Evolutionary conservation across 2,888 invertebrate genomes (phyloP), one percentile per base, ranked within the genome.

Genomic region (Lydus trimaculatus): DNA sequence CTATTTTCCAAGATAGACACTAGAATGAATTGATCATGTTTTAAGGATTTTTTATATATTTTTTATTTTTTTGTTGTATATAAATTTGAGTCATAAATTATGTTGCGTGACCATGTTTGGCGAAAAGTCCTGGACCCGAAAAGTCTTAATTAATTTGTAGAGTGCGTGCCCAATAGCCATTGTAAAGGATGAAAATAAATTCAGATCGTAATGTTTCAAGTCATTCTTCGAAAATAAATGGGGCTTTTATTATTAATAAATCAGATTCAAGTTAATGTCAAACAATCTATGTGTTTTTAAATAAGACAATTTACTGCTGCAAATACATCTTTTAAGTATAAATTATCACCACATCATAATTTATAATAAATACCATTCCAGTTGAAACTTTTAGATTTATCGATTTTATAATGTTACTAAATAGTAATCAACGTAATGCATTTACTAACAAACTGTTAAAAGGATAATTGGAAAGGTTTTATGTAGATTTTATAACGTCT

Each of bases 391-490:
- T 31, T 56, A 63, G 31, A 31, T 33, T 64, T 66, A 58, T 69
- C 36, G 39, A 61, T 61, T 36, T 33, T 61, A 23, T 61, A 65
- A 65, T 60, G 60, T 23, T 63, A 60, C 20, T 31, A 60, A 63
- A 69, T 59, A 31, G 58, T 25, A 79, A 78, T 79, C 78, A 76
- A 73, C 75, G 76, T 79, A 78, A 78, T 79, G 79, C 78, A 75
- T 72, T 69, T 5, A 23, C 52, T 25, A 25, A 70, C 70, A 67
- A 68, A 72, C 70, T 68, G 69, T 70, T 75, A 75, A 75, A 75
- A 75, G 73, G 70, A 72, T 77, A 78, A 79, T 78, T 78, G 78
- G 71, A 79, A 74, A 78, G 78, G 77, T 78, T 79, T 79, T 77
- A 78, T 79, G 78, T 72, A 77, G 77, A 79, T 79, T 73, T 77